phyloP scores from a whole-genome alignment of 2,888 invertebrate species.

The Drosophila stalkeri region DNA sequence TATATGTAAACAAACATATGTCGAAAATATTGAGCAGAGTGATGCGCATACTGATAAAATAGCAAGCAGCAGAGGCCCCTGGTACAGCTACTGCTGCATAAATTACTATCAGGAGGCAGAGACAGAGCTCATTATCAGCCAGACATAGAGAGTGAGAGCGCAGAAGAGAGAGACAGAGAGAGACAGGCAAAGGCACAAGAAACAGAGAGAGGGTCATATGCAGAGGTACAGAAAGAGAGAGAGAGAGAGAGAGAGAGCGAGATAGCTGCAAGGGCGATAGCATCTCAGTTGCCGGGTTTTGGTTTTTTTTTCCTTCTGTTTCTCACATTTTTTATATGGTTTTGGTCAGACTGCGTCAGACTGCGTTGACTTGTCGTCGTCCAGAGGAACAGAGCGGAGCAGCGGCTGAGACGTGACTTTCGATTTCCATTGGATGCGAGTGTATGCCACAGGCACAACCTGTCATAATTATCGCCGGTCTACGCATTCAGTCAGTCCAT shows the following conservation, averaged over 20 bases:
- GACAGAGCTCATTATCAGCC: conserved; percentile 52
- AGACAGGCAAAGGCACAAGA: not conserved
- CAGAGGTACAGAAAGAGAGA: not conserved
- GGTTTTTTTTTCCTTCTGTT: conserved; percentile 12
- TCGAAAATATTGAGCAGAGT: conserved; percentile 10
- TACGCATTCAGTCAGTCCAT: conserved; percentile 55
- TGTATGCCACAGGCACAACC: conserved; percentile 54
- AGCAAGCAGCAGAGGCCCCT: conserved; percentile 15
- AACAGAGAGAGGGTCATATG: not conserved
- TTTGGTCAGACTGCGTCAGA: conserved; percentile 66
- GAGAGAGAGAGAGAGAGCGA: conserved; percentile 12
- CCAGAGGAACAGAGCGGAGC: conserved; percentile 29
- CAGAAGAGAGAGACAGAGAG: not conserved
- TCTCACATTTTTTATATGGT: conserved; percentile 20
- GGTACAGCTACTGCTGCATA: conserved; percentile 77
- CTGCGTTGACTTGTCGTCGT: conserved; percentile 57
- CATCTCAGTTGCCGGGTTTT: conserved; percentile 45
- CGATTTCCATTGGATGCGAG: conserved; percentile 57
- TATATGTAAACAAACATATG: conserved; percentile 39
- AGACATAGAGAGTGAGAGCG: conserved; percentile 15
- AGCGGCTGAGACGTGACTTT: conserved; percentile 61
- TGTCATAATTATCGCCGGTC: conserved; percentile 69
- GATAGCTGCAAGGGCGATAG: conserved; percentile 67
- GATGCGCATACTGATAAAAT: conserved; percentile 20
- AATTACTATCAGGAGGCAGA: conserved; percentile 70